phyloP scores from a whole-genome alignment of 2,113 vertebrate species.

The Odocoileus virginianus region DNA sequence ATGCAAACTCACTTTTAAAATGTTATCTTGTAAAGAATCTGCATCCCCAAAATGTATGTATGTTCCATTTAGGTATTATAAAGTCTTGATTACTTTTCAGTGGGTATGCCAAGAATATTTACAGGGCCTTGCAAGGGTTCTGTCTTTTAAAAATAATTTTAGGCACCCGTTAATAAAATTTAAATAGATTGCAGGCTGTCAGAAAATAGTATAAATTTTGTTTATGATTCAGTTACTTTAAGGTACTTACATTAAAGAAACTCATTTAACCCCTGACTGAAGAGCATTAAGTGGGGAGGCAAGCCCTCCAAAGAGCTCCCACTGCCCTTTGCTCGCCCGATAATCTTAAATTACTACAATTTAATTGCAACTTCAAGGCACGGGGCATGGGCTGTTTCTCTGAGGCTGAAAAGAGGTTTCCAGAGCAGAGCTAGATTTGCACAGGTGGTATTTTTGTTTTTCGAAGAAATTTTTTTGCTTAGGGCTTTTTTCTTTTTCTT shows the following conservation, averaged over 20 bases:
- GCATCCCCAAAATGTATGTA: background rate
- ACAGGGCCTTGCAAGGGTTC: conserved; percentile 75
- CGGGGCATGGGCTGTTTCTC: conserved; percentile 70
- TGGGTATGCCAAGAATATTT: conserved; percentile 71
- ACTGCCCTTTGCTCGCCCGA: conserved; percentile 84
- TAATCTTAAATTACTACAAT: conserved; percentile 88
- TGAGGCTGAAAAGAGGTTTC: conserved; percentile 54
- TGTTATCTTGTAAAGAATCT: background rate
- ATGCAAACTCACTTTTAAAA: conserved; percentile 45
- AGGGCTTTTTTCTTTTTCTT: conserved; percentile 52
- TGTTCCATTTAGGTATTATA: conserved; percentile 52
- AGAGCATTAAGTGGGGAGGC: conserved; percentile 83
- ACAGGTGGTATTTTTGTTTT: conserved; percentile 67
- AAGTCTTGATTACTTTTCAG: conserved; percentile 51
- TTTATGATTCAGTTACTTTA: conserved; percentile 87
- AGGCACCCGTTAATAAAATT: conserved; percentile 81
- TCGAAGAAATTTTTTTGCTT: background rate
- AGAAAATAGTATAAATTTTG: conserved; percentile 87
- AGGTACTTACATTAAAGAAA: conserved; percentile 86
- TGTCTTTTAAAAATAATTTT: conserved; percentile 81
- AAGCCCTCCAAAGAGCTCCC: conserved; percentile 80
- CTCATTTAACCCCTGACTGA: conserved; percentile 86
- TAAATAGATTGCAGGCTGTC: conserved; percentile 84
- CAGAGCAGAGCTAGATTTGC: conserved; percentile 35
- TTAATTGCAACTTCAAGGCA: conserved; percentile 85